These are phyloP conservation scores for Herpailurus yagouaroundi DNA, from an alignment of 2,113 vertebrate genomes.

Conservation along the genomic window DNA sequence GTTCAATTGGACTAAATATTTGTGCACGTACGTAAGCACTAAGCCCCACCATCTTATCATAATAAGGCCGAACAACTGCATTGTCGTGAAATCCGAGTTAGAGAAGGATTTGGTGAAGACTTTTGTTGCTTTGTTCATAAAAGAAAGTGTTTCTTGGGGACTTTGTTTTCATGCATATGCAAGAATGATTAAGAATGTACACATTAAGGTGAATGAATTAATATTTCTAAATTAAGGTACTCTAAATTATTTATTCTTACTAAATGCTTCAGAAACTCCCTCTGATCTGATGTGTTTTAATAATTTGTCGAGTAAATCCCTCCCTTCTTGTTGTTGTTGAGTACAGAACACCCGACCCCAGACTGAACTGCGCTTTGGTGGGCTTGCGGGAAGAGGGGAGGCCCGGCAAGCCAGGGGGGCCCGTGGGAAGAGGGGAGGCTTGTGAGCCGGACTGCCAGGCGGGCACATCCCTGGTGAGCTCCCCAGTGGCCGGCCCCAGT, in stretches of 20 bases:
- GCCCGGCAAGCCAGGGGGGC: background rate
- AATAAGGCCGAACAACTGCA: background rate
- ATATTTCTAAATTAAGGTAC: background rate
- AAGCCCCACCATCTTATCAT: background rate
- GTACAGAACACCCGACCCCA: background rate
- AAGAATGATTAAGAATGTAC: background rate
- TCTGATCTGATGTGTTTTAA: background rate
- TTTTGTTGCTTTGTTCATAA: background rate
- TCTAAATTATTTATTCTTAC: background rate
- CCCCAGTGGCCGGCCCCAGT: rapidly evolving
- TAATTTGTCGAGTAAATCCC: too few species aligned
- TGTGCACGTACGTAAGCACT: background rate
- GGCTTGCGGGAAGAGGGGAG: background rate
- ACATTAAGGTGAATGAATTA: background rate
- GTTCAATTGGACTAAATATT: background rate
- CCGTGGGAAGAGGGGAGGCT: rapidly evolving
- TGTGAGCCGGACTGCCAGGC: rapidly evolving
- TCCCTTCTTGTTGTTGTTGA: background rate
- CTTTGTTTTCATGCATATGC: background rate
- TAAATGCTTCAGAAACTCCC: background rate
- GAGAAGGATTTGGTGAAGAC: background rate
- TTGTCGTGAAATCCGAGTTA: background rate
- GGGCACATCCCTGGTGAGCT: background rate
- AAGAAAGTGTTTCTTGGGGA: background rate
- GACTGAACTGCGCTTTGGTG: too few species aligned